Conservation (phyloP, 1,140 invertebrate genomes). For the Aphis craccivora region DNA sequence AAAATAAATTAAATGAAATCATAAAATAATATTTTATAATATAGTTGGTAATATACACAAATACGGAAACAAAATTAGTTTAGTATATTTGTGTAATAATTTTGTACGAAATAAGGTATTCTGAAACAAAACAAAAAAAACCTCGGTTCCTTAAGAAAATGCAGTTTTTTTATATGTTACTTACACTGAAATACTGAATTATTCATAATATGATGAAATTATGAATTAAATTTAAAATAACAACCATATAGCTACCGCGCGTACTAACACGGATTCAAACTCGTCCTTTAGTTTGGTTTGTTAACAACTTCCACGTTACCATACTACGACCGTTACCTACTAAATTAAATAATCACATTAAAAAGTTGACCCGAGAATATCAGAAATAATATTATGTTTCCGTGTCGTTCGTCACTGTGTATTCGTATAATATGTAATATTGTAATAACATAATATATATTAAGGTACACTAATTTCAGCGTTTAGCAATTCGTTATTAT, state of each 20-base stretch:
- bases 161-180: neutral
- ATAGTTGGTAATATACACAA: neutral
- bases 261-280: neutral
- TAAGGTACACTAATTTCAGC: neutral
- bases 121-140: neutral
- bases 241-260: neutral
- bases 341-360: neutral
- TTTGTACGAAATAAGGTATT: neutral
- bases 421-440: neutral
- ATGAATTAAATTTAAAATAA: conserved; percentile 27
- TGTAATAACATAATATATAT: neutral
- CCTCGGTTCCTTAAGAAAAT: neutral
- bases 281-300: neutral
- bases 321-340: neutral
- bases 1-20: neutral
- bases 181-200: neutral
- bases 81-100: neutral
- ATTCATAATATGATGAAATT: neutral
- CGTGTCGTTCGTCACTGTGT: neutral
- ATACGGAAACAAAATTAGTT: neutral
- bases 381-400: neutral
- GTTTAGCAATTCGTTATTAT: neutral
- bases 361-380: neutral
- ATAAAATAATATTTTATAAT: neutral
- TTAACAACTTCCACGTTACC: neutral